phyloP scores from a whole-genome alignment of 2,797 vertebrate species.

The Trachops cirrhosus region DNA sequence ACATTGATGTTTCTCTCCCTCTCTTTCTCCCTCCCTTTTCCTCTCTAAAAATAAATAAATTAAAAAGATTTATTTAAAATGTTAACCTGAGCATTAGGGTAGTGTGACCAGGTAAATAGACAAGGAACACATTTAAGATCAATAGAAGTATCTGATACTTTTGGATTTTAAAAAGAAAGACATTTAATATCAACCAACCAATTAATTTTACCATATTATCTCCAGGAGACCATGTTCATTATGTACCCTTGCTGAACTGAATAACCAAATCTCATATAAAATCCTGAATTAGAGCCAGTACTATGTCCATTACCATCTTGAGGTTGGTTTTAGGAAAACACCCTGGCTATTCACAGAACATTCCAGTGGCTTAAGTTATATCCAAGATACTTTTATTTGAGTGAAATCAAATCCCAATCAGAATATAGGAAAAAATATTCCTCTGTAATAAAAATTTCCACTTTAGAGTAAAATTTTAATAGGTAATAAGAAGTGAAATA shows the following conservation, averaged over 20 bases:
- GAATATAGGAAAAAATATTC: constrained; percentile 37
- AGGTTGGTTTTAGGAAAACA: constrained; percentile 53
- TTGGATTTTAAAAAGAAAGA: not conserved
- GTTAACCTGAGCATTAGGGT: not conserved
- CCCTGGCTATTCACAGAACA: constrained; percentile 39
- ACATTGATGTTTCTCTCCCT: too few relatives aligned
- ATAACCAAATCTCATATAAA: constrained; percentile 7
- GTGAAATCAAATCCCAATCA: constrained; percentile 43
- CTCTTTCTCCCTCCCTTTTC: too few relatives aligned
- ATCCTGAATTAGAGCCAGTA: constrained; percentile 10
- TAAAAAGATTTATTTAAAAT: not conserved
- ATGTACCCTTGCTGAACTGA: not conserved
- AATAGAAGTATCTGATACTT: not conserved
- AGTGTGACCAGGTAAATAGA: constrained; percentile 48
- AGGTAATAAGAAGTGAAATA: constrained; percentile 28
- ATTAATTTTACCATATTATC: constrained; percentile 17
- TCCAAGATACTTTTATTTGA: constrained; percentile 23
- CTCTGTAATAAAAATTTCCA: constrained; percentile 40
- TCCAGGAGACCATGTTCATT: not conserved
- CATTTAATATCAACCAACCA: constrained; percentile 31
- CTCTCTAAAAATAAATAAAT: too few relatives aligned
- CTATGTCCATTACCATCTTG: not conserved
- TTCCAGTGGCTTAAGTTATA: constrained; percentile 42
- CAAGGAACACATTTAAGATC: not conserved
- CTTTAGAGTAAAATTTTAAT: constrained; percentile 36